phyloP scores from a whole-genome alignment of 2,888 invertebrate genomes.

The Caenorhabditis panamensis region DNA sequence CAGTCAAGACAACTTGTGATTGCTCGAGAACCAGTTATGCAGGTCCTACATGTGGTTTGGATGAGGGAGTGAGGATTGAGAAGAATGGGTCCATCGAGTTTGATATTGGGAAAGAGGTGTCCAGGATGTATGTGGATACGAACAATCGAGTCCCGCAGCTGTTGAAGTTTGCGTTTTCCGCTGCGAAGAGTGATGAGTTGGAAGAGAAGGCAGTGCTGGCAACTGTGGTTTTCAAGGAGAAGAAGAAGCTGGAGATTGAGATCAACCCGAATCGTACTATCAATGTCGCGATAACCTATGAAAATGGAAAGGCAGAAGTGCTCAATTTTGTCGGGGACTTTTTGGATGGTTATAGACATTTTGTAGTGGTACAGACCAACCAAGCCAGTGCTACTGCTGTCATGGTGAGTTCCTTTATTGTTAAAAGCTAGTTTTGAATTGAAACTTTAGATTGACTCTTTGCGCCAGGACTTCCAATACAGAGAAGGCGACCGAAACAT shows the following conservation, averaged over 20 bases:
- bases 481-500: constrained; percentile 34
- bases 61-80: constrained; percentile 66
- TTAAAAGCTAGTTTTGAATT: neutral
- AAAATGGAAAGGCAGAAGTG: constrained; percentile 59
- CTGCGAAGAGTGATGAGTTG: constrained; percentile 24
- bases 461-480: constrained; percentile 60
- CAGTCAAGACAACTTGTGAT: constrained; percentile 71
- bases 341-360: constrained; percentile 75
- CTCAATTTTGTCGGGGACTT: constrained; percentile 72
- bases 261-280: constrained; percentile 72
- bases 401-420: constrained; percentile 46
- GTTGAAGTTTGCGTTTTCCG: constrained; percentile 73
- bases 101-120: constrained; percentile 67
- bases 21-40: constrained; percentile 75
- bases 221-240: constrained; percentile 40
- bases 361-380: constrained; percentile 71
- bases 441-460: constrained; percentile 56
- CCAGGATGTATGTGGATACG: constrained; percentile 39
- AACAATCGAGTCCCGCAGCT: constrained; percentile 61
- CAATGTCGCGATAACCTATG: constrained; percentile 64
- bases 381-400: constrained; percentile 59
- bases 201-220: constrained; percentile 43
- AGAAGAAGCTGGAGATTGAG: constrained; percentile 69
- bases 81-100: constrained; percentile 65
- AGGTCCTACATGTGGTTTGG: constrained; percentile 69